phyloP scores from a whole-genome alignment of 2,888 invertebrate genomes.

The Andrena haemorrhoa region DNA sequence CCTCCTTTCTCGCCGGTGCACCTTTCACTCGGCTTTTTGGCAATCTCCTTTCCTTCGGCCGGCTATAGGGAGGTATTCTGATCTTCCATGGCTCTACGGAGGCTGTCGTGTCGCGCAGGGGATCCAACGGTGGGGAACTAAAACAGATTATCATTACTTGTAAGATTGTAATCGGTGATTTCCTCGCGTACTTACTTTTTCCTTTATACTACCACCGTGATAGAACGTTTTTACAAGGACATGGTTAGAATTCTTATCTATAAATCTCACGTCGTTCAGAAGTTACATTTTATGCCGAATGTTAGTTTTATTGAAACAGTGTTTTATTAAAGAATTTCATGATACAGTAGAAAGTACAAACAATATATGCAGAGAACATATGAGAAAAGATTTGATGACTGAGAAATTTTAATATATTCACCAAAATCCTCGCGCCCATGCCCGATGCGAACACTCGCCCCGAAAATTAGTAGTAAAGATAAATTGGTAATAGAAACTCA shows the following conservation, averaged over 20 bases:
- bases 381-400: background rate
- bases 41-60: background rate
- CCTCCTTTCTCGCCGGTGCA: no score
- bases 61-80: constrained; percentile 4
- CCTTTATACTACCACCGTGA: background rate
- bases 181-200: constrained; percentile 60
- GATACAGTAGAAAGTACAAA: constrained; percentile 39
- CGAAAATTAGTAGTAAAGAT: background rate
- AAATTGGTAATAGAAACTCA: background rate
- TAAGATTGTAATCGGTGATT: background rate
- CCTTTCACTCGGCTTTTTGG: background rate
- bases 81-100: constrained; percentile 11
- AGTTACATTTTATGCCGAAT: background rate
- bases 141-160: constrained; percentile 53
- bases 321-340: constrained; percentile 16
- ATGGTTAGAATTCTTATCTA: background rate
- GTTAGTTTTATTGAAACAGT: no score
- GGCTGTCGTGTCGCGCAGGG: constrained; percentile 19
- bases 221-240: constrained; percentile 1
- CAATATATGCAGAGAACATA: constrained; percentile 4
- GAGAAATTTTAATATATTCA: background rate
- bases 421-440: background rate
- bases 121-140: constrained; percentile 54
- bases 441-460: background rate
- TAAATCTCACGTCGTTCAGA: background rate